Evolutionary conservation across 1,140 invertebrate species (phyloP).

Genomic region (Pollicipes pollicipes): DNA sequence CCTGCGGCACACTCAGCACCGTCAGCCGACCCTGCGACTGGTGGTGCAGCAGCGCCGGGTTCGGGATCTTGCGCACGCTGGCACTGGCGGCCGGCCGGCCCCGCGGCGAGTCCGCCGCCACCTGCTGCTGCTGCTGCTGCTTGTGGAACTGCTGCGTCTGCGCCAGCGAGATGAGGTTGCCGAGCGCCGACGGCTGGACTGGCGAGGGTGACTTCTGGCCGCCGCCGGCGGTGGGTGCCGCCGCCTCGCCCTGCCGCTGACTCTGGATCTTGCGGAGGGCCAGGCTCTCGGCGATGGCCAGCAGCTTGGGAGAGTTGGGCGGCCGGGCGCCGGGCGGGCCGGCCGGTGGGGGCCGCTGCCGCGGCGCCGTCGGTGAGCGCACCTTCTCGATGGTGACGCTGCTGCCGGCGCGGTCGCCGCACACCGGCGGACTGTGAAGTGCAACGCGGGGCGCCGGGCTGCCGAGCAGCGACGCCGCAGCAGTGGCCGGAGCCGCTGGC

Average conservation of each 20-base stretch:
- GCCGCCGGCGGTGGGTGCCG: no score
- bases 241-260: background rate
- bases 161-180: background rate
- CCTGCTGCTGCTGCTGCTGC: background rate
- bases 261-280: background rate
- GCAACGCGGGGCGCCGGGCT: background rate
- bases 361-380: background rate
- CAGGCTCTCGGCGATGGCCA: slow-evolving; percentile 3
- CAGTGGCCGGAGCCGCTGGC: no score
- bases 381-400: slow-evolving; percentile 2
- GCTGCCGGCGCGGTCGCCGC: background rate
- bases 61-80: slow-evolving; percentile 16
- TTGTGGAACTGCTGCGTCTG: background rate
- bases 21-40: slow-evolving; percentile 18
- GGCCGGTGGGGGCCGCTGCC: background rate
- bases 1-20: background rate
- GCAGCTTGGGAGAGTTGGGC: slow-evolving; percentile 1
- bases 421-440: background rate
- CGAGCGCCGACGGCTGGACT: background rate
- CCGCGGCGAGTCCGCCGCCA: no score
- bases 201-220: no score
- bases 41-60: slow-evolving; percentile 18
- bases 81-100: no score
- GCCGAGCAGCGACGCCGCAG: background rate
- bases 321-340: background rate